These are phyloP conservation scores for Myiozetetes cayanensis DNA, from an alignment of 2,113 vertebrate species.

Conservation along the genomic window DNA sequence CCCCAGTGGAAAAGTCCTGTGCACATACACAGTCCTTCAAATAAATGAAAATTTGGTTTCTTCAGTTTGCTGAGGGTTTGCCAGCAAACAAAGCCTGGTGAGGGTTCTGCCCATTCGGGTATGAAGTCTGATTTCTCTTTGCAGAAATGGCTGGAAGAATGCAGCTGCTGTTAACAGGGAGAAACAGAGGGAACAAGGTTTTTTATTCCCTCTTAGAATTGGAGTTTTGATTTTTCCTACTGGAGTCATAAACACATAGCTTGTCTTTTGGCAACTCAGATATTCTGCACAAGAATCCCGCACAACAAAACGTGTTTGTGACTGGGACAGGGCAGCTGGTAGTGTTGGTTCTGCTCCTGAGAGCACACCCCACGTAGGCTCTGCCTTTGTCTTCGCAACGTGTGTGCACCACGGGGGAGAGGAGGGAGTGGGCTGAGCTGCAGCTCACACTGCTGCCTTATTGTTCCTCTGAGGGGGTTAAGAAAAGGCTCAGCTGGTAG, in stretches of 20 bases:
- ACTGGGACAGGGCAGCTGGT: background rate
- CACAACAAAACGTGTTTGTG: background rate
- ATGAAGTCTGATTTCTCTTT: background rate
- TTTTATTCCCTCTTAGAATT: background rate
- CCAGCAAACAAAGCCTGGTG: background rate
- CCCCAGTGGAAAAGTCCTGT: background rate
- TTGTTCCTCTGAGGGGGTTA: background rate
- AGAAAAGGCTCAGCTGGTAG: constrained; percentile 5
- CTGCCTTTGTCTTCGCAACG: background rate
- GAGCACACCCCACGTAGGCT: background rate
- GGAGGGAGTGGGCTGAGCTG: background rate
- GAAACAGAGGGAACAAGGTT: background rate
- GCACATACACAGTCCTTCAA: background rate
- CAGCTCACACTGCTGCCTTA: background rate
- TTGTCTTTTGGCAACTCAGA: background rate
- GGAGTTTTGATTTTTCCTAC: background rate
- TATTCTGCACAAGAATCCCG: background rate
- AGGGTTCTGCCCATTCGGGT: background rate
- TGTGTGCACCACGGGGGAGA: background rate
- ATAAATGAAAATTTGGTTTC: background rate
- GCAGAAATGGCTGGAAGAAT: background rate
- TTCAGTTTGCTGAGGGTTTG: background rate
- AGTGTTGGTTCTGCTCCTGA: background rate
- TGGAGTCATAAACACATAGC: background rate
- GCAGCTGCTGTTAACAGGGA: background rate